These are phyloP conservation scores for Pecten maximus DNA, from an alignment of 2,888 invertebrate species.

Conservation along the genomic window DNA sequence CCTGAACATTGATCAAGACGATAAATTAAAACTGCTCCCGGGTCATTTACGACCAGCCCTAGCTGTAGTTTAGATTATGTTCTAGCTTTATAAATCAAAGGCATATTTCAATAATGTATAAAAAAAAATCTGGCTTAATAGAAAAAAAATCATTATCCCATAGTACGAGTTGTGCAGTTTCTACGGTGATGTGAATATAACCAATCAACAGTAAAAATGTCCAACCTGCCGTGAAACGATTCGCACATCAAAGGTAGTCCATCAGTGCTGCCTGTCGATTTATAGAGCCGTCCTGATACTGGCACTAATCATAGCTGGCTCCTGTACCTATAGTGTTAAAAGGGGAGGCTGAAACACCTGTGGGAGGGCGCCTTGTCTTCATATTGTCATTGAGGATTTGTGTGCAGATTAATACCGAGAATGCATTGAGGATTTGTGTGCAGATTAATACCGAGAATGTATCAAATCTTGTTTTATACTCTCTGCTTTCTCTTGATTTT, in stretches of 20 bases:
- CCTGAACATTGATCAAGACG: constrained; percentile 24
- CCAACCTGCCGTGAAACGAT: constrained; percentile 32
- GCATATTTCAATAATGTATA: constrained; percentile 29
- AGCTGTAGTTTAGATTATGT: not conserved
- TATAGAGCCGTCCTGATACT: constrained; percentile 2
- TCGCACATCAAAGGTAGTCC: not conserved
- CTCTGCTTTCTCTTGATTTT: too few species aligned
- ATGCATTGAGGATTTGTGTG: too few species aligned
- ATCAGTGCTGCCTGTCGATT: not conserved
- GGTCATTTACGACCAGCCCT: not conserved
- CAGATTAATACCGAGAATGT: too few species aligned
- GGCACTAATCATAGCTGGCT: not conserved
- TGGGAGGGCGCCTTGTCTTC: too few species aligned
- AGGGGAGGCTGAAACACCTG: not conserved
- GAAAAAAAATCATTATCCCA: constrained; percentile 21
- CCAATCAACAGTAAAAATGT: constrained; percentile 30
- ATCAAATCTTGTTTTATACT: too few species aligned
- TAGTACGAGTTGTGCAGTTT: constrained; percentile 2
- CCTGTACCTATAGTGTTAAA: not conserved
- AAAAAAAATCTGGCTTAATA: not conserved
- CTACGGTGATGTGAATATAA: constrained; percentile 18
- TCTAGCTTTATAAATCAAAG: not conserved
- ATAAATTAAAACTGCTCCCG: not conserved
- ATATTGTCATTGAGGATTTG: too few species aligned
- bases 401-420: too few species aligned